These are phyloP conservation scores for Borostomias antarcticus DNA, from an alignment of 2,797 vertebrate species.

Conservation along the genomic window DNA sequence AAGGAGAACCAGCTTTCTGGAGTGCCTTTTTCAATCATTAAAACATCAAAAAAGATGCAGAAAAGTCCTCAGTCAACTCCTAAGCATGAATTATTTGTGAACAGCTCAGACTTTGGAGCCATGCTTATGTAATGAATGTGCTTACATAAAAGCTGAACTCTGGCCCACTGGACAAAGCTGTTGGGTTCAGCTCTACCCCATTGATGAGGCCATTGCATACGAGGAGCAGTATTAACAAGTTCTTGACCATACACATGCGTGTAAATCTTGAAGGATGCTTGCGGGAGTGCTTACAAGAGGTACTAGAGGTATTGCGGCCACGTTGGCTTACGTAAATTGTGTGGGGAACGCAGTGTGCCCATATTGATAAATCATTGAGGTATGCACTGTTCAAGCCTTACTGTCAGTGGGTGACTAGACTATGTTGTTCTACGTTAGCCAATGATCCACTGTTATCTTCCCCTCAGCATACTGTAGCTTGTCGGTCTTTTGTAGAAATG, in stretches of 20 bases:
- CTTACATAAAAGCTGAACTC: conserved; percentile 84
- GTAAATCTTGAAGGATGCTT: conserved; percentile 46
- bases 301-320: too few relatives aligned
- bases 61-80: conserved; percentile 66
- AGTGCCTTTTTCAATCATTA: conserved; percentile 35
- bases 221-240: conserved; percentile 56
- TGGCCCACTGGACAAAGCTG: conserved; percentile 71
- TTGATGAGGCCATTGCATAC: conserved; percentile 61
- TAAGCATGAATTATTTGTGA: conserved; percentile 82
- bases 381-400: conserved; percentile 13
- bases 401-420: too few relatives aligned
- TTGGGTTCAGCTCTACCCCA: conserved; percentile 68
- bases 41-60: conserved; percentile 51
- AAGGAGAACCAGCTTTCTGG: conserved; percentile 31
- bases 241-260: conserved; percentile 38
- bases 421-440: conserved; percentile 21
- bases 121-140: conserved; percentile 80
- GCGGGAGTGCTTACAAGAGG: too few relatives aligned
- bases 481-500: not conserved
- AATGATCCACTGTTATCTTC: conserved; percentile 10
- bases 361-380: conserved; percentile 53
- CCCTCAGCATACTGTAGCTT: too few relatives aligned
- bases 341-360: too few relatives aligned
- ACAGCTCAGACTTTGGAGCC: conserved; percentile 76
- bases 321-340: too few relatives aligned